Percentiles rank a stretch among this genome's conserved stretches.
Evolutionary conservation across 1,140 invertebrate species (phyloP).

Genomic region (Tetraneura akinire): DNA sequence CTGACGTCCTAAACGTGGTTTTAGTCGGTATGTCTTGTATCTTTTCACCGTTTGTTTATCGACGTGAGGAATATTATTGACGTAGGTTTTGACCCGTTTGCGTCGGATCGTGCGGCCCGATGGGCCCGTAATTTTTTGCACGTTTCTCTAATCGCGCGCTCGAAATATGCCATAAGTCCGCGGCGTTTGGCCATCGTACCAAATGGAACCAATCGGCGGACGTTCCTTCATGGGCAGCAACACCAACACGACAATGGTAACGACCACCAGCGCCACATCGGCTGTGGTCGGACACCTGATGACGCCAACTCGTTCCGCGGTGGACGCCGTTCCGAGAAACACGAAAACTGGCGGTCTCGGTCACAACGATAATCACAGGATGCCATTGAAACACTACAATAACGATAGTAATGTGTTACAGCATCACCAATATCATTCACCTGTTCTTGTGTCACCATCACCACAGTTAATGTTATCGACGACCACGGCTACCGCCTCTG

Average conservation of each 20-base stretch:
- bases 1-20: too few species aligned
- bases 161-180: neutral
- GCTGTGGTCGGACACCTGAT: neutral
- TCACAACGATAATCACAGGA: neutral
- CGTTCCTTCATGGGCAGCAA: neutral
- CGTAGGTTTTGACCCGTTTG: too few species aligned
- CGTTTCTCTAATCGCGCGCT: too few species aligned
- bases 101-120: too few species aligned
- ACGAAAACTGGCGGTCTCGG: neutral
- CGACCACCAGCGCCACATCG: neutral
- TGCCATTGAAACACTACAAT: conserved; percentile 10
- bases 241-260: neutral
- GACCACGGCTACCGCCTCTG: neutral
- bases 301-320: neutral
- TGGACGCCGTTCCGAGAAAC: neutral
- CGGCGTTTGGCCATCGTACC: neutral
- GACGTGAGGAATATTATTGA: too few species aligned
- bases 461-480: conserved; percentile 7
- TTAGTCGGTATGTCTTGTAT: too few species aligned
- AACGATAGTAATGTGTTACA: conserved; percentile 4
- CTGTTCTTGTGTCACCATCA: neutral
- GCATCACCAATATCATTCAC: neutral
- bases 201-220: conserved; percentile 11
- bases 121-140: too few species aligned
- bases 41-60: too few species aligned